Base-by-base conservation (phyloP, 2,113 vertebrate species). In the Pluvialis apricaria region DNA sequence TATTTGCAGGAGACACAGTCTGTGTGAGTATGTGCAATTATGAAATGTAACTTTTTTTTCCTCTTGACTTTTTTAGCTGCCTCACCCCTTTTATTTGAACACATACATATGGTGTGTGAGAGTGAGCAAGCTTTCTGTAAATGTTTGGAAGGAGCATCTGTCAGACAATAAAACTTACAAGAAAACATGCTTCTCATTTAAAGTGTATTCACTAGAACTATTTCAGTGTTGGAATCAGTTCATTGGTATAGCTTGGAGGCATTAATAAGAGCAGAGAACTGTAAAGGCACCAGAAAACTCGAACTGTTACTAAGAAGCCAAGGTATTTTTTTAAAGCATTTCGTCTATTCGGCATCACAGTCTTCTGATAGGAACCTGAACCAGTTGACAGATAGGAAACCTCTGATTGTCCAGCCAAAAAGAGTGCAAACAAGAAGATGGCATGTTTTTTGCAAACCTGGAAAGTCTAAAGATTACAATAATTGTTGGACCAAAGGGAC, bases 381-480 rank as follows among this genome's bases (percentile, higher is more conserved):
- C 25, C 80, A 91, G 64, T 77, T 78, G 88, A 82, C 66, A 87
- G 77, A 54, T 75, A 84, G 90, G 82, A 89, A 83, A 55, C 47
- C 26, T 83, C 87, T 88, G 82, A 65, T 13, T 66, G 26, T 66
- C 78, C 83, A 42, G 73, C 60, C 76, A 92, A 96, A 94, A 88
- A 55, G 58, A 69, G 26, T 94, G 89, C 89, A 95, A 92, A 87
- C 73, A 81, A 93, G 94, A 93, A 81, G 94, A 97, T 96, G 95
- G 87, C 96, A 94, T 40, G 87, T 55, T 73, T 95, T 94, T 66
- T 88, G 77, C 91, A 90, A 94, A 92, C 88, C 93, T 95, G 97
- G 96, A 97, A 97, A 97, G 97, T 97, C 96, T 97, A 97, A 96
- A 97, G 98, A 97, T 97, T 98, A 97, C 95, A 95, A 82, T 97